Base-by-base conservation (phyloP, 2,113 vertebrate genomes). In the Dicrurus megarhynchus region DNA sequence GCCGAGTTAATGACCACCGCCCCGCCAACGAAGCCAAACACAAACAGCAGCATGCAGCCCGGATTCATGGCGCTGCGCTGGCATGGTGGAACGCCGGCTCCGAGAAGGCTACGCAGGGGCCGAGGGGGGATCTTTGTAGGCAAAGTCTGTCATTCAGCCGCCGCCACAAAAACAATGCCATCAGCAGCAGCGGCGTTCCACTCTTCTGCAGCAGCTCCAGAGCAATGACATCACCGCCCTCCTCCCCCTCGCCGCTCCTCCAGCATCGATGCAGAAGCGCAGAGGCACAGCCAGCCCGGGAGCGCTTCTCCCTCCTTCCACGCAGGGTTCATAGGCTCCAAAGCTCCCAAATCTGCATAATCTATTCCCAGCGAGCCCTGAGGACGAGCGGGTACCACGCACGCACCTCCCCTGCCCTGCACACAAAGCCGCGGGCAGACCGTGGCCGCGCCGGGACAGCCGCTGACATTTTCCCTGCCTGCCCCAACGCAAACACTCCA, bases 1-100 rank as follows among this genome's bases (percentile, higher is more conserved):
- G 99, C 99, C 10, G 99, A 99, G 97, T 99, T 99, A 99, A 99
- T 99, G 98, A 99, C 99, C 98, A 99, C 99, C 90, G 99, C 99
- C 97, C 99, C 99, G 93, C 99, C 99, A 94, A 99, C 99, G 89
- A 99, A 99, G 98, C 99, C 99, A 98, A 99, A 99, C 98, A 99
- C 99, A 98, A 99, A 99, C 94, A 99, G 99, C 98, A 99, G 99
- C 99, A 99, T 99, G 98, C 99, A 99, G 96, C 99, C 98, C 94
- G 99, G 99, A 98, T 98, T 99, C 99, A 99, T 99, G 99, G 98
- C 99, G 98, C 98, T 98, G 98, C 44, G 98, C 98, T 97, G 98
- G 98, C 98, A 98, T 98, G 98, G 98, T 99, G 98, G 97, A 97
- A 96, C 89, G 95, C 98, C 98, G 97, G 97, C 91, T 98, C 96